Evolutionary conservation across 1,140 invertebrate genomes (phyloP), one percentile per base, ranked within the genome.

Genomic region (Mylabris phalerata): DNA sequence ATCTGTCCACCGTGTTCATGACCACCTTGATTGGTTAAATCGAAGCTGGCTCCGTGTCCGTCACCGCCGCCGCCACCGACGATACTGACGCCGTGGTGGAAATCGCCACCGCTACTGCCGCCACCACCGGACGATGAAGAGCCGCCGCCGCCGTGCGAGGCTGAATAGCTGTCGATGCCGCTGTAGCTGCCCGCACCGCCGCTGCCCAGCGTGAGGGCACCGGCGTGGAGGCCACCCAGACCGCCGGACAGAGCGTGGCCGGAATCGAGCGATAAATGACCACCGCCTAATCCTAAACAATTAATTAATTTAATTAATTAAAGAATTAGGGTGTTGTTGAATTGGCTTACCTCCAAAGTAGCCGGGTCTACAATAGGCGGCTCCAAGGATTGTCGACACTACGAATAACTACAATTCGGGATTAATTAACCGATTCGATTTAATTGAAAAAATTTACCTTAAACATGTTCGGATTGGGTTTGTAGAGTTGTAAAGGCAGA

Each of bases 21-120:
- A 45, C 44, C 54, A 32, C 54, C 64, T 38, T 67, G 62, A 46
- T 66, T 27, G 38, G 66, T 67, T 27, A 67, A 46, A 48, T 67
- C 66, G 41, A 67, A 65, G 19, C 58, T 63, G 42, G 50, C 24
- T 3, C 50, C 26, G 26, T 63, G 59, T 26, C 61, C 61, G 48
- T 65, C 46, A 3, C 48, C 25, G 32, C 32, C 32, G 7, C 32
- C 32, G 7, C 61, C 56, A 42, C 66, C 59, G 4, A 65, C 63
- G 39, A 67, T 59, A 47, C 63, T 67, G 5, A 65, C 61, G 9
- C 63, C 66, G 48, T 65, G 63, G 50, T 67, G 66, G 55, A 55
- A 65, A 48, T 65, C 63, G 11, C 63, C 66, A 9, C 61, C 65
- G 11, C 63, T 39, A 3, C 45, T 11, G 9, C 61, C 56, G 11